Conservation (phyloP, 2,797 vertebrate species). For the Mycteria americana region DNA sequence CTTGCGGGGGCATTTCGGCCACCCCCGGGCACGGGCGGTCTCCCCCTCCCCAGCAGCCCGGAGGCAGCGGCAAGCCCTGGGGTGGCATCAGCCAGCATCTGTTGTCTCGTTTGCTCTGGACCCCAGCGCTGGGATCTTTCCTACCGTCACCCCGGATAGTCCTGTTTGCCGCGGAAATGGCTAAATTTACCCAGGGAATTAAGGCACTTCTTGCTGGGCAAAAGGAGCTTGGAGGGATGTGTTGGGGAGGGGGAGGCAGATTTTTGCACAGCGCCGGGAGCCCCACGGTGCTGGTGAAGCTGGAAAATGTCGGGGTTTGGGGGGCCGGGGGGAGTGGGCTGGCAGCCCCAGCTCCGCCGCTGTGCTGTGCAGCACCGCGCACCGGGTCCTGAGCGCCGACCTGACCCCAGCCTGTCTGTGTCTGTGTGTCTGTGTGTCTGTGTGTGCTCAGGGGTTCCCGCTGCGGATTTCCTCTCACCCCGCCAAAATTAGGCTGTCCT, state of each 20-base stretch:
- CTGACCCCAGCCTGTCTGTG: not conserved
- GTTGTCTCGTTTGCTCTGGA: not conserved
- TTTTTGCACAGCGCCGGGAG: not conserved
- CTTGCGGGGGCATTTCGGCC: not conserved
- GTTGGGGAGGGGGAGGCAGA: no score
- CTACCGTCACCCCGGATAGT: not conserved
- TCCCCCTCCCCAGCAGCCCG: not conserved
- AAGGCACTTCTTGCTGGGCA: not conserved
- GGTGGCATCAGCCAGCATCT: not conserved
- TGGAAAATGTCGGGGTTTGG: not conserved
- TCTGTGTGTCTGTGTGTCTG: no score
- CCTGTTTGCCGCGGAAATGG: not conserved
- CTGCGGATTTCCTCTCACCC: not conserved
- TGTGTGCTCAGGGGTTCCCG: not conserved
- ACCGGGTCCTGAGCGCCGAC: not conserved
- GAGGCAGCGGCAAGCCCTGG: not conserved
- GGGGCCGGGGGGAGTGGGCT: not conserved
- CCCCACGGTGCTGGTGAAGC: not conserved
- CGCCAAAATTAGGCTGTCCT: not conserved
- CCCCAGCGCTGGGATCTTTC: not conserved
- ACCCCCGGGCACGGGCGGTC: not conserved
- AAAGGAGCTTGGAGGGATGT: not conserved
- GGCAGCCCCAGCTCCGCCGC: not conserved
- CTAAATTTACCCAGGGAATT: accelerated
- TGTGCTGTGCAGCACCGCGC: not conserved